phyloP scores from a whole-genome alignment of 30 jellyfish, hydroid and myxozoan species.

The Catostylus mosaicus region DNA sequence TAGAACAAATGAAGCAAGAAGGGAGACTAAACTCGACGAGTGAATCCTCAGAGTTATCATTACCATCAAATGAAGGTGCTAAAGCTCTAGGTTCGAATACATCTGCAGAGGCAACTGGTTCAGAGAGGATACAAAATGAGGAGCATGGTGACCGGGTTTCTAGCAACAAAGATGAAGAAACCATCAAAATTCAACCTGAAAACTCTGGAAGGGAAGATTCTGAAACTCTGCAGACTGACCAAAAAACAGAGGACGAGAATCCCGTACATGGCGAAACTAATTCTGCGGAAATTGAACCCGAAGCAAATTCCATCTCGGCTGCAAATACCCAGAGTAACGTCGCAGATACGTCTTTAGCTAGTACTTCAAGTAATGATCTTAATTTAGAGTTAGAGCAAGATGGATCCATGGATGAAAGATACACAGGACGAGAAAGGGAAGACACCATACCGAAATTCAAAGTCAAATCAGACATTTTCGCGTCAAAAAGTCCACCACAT shows the following conservation, averaged over 20 bases:
- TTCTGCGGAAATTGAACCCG: not conserved
- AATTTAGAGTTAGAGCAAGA: slow-evolving; percentile 9
- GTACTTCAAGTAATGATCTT: not conserved
- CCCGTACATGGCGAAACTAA: not conserved
- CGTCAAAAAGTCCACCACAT: slow-evolving; percentile 67
- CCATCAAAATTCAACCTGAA: not conserved
- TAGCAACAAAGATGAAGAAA: not conserved
- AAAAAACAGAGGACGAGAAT: not conserved
- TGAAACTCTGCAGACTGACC: not conserved
- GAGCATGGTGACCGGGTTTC: no score
- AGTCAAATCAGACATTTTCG: slow-evolving; percentile 81
- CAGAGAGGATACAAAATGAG: no score
- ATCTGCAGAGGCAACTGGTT: no score
- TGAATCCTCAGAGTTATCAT: slow-evolving; percentile 7
- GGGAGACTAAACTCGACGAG: not conserved
- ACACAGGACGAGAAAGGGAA: slow-evolving; percentile 49
- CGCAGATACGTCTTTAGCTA: not conserved
- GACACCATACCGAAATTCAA: slow-evolving; percentile 82
- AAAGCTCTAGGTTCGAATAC: no score
- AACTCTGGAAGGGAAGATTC: not conserved
- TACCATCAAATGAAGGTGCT: no score
- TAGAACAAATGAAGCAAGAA: slow-evolving; percentile 59
- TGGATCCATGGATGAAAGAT: slow-evolving; percentile 4
- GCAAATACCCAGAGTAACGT: not conserved
- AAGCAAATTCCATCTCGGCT: not conserved